A percentile compares a stretch with the other conserved stretches of the same genome.
These are phyloP conservation scores for Galaxea fascicularis DNA, from an alignment of 92 coral and sea anemone species.

Conservation along the genomic window DNA sequence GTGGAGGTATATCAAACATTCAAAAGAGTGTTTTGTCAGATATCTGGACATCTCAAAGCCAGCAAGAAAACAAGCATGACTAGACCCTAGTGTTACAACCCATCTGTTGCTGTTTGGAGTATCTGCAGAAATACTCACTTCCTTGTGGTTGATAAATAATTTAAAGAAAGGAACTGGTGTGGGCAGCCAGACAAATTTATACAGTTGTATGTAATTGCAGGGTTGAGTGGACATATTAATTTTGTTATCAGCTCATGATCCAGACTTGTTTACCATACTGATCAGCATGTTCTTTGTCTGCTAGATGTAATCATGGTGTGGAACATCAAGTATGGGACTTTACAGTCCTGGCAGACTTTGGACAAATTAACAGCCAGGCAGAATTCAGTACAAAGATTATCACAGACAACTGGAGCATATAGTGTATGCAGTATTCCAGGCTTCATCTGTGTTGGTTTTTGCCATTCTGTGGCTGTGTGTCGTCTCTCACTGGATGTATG, in stretches of 20 bases:
- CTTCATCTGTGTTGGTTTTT: slow-evolving; percentile 76
- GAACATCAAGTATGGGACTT: slow-evolving; percentile 85
- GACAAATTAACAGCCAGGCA: slow-evolving; percentile 51
- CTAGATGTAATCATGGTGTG: slow-evolving; percentile 60
- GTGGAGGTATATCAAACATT: no score
- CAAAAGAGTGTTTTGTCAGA: no score
- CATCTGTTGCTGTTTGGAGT: no score
- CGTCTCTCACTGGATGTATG: slow-evolving; percentile 64
- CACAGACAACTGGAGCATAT: slow-evolving; percentile 52
- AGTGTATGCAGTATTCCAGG: slow-evolving; percentile 71
- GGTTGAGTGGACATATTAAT: no score
- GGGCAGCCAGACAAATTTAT: no score
- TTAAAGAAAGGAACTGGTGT: no score
- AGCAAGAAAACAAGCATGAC: no score
- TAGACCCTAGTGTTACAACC: no score
- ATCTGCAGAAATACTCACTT: no score
- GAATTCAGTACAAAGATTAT: slow-evolving; percentile 34
- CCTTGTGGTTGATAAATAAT: no score
- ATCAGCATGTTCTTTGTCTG: background rate
- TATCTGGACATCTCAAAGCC: no score
- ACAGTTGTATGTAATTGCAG: no score
- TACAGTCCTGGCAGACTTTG: slow-evolving; percentile 68
- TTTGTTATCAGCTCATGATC: background rate
- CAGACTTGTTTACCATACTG: background rate
- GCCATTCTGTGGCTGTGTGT: slow-evolving; percentile 78